Percentiles rank a stretch among this genome's conserved stretches.
Conservation (phyloP, 2,888 invertebrate genomes). For the Melieria omissa region DNA sequence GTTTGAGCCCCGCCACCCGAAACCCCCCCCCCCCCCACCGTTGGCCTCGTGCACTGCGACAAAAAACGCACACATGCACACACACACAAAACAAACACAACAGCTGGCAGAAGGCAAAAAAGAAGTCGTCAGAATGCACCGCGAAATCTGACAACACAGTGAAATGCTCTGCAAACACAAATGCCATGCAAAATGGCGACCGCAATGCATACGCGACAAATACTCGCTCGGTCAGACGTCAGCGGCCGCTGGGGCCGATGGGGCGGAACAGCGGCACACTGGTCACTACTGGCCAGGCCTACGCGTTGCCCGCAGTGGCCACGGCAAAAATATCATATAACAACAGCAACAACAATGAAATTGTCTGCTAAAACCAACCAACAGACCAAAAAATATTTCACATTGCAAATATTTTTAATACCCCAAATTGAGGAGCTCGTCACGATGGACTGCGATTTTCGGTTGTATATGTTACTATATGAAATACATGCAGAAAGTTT, state of each 20-base stretch:
- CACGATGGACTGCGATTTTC: constrained; percentile 25
- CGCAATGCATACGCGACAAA: constrained; percentile 55
- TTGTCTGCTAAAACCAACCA: constrained; percentile 60
- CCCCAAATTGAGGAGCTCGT: constrained; percentile 38
- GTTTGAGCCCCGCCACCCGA: not conserved
- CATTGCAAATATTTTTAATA: constrained; percentile 37
- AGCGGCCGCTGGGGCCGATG: not conserved
- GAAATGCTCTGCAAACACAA: constrained; percentile 43
- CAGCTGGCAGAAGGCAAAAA: constrained; percentile 8
- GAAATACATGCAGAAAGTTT: too few species aligned
- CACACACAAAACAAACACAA: not conserved
- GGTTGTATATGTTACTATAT: not conserved
- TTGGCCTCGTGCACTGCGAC: not conserved
- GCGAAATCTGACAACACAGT: constrained; percentile 42
- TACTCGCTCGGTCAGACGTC: constrained; percentile 19
- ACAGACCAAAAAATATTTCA: constrained; percentile 41
- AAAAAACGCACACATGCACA: constrained; percentile 6
- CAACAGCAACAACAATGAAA: constrained; percentile 45
- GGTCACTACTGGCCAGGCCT: too few species aligned
- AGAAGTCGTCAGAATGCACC: constrained; percentile 34
- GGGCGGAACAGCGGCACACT: too few species aligned
- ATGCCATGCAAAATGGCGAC: constrained; percentile 64
- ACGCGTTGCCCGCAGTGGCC: not conserved
- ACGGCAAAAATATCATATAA: constrained; percentile 24
- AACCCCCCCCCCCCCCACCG: not conserved